These are phyloP conservation scores for Corythucha ciliata DNA, from an alignment of 2,888 invertebrate genomes.

Conservation along the genomic window DNA sequence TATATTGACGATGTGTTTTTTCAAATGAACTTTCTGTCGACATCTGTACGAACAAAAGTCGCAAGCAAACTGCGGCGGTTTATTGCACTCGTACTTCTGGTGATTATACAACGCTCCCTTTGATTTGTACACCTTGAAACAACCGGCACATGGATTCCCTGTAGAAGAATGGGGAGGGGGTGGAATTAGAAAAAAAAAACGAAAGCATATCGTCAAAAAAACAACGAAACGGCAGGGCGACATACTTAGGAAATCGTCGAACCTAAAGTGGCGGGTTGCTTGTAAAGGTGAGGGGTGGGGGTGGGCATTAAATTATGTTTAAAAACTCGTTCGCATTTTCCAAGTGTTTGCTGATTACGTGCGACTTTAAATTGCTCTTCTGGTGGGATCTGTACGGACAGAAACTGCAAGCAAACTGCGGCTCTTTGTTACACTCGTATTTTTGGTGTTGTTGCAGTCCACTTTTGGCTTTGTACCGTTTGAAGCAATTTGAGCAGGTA, in stretches of 20 bases:
- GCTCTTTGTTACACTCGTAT: slow-evolving; percentile 39
- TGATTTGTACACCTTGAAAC: slow-evolving; percentile 26
- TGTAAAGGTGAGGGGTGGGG: too few relatives aligned
- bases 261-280: too few relatives aligned
- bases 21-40: slow-evolving; percentile 11
- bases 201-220: too few relatives aligned
- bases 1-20: slow-evolving; percentile 8
- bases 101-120: slow-evolving; percentile 31
- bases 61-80: slow-evolving; percentile 24
- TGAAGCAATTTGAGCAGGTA: slow-evolving; percentile 20
- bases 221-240: too few relatives aligned
- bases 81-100: slow-evolving; percentile 33
- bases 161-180: too few relatives aligned
- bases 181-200: too few relatives aligned
- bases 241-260: too few relatives aligned
- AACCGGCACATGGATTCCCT: too few relatives aligned
- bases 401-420: slow-evolving; percentile 39
- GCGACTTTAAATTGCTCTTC: slow-evolving; percentile 37
- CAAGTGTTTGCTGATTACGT: slow-evolving; percentile 34
- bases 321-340: too few relatives aligned
- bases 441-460: slow-evolving; percentile 23
- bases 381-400: slow-evolving; percentile 38
- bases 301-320: too few relatives aligned
- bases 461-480: slow-evolving; percentile 23
- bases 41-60: slow-evolving; percentile 25